Base-by-base conservation (phyloP, 2,888 invertebrate species). In the Steromphala cineraria region DNA sequence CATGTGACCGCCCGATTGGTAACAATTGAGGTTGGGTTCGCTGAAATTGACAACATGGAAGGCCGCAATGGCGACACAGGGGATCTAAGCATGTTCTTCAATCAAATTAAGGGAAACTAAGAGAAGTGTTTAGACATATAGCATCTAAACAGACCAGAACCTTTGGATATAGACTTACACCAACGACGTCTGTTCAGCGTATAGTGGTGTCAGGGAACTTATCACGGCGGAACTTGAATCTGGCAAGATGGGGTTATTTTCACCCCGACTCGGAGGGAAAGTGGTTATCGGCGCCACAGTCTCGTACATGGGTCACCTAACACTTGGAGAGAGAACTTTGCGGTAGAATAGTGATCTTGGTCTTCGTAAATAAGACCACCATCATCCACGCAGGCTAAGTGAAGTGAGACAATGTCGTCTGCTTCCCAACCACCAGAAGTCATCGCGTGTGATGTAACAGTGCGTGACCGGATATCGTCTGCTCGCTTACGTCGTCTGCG, bases 381-480 rank as follows among this genome's bases (percentile, higher is more conserved):
- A 67, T 71, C 71, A 40, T 36, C 15, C 17, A 71, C 67, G 15
- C 28, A n/a, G 36, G n/a, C 24, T 24, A 36, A 36, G 71, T 19
- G 71, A 2, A 36, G n/a, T 4, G 40, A 36, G 19, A 36, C 40
- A 24, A 10, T 8, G 71, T 19, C 40, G 71, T 71, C 71, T 71
- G 71, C 71, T 4, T 71, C 17, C 17, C 40, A 36, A n/a, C 31
- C 71, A n/a, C 40, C 71, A 71, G 36, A 40, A 36, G 71, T 71
- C 71, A 71, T 71, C 31, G 31, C 71, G 8, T 40, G 71, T 71
- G 71, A 71, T 71, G 40, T 71, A 71, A 71, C 19, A 71, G 71
- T 40, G 71, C 71, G 71, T 71, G 71, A 71, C 71, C 71, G 71
- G 71, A 71, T 71, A 71, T 71, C 71, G 71, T 71, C 71, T 71